phyloP scores from a whole-genome alignment of 2,113 vertebrate species.

The Ancistrus triradiatus region DNA sequence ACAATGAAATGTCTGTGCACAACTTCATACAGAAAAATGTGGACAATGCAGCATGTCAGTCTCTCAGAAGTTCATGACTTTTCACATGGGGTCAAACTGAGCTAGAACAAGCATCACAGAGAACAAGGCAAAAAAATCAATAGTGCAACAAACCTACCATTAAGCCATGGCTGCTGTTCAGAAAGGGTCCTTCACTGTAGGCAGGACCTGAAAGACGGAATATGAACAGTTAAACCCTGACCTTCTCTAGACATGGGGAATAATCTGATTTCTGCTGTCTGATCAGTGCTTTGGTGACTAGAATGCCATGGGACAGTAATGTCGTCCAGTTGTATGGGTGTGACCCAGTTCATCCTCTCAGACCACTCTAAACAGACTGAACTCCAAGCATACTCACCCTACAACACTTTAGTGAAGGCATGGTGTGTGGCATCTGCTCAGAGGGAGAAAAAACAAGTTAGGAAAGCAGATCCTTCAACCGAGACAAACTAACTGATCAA shows the following conservation, averaged over 20 bases:
- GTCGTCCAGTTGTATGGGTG: conserved; percentile 55
- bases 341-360: conserved; percentile 65
- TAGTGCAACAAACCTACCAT: too few relatives aligned
- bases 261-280: too few relatives aligned
- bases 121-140: not conserved
- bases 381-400: not conserved
- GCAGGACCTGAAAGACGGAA: too few relatives aligned
- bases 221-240: too few relatives aligned
- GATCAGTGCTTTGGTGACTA: conserved; percentile 70
- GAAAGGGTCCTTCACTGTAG: too few relatives aligned
- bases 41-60: not conserved
- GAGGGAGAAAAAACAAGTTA: not conserved
- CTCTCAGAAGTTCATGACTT: conserved; percentile 18
- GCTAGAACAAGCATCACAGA: conserved; percentile 29
- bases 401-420: not conserved
- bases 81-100: conserved; percentile 34
- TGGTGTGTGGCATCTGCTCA: too few relatives aligned
- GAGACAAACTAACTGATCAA: not conserved
- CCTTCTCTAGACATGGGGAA: too few relatives aligned
- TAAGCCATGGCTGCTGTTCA: too few relatives aligned
- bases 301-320: conserved; percentile 55
- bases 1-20: not conserved
- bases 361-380: not conserved
- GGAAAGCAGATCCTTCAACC: too few relatives aligned
- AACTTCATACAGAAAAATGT: not conserved